phyloP scores from a whole-genome alignment of 2,113 vertebrate genomes.

The Erythrocercus mccallii region DNA sequence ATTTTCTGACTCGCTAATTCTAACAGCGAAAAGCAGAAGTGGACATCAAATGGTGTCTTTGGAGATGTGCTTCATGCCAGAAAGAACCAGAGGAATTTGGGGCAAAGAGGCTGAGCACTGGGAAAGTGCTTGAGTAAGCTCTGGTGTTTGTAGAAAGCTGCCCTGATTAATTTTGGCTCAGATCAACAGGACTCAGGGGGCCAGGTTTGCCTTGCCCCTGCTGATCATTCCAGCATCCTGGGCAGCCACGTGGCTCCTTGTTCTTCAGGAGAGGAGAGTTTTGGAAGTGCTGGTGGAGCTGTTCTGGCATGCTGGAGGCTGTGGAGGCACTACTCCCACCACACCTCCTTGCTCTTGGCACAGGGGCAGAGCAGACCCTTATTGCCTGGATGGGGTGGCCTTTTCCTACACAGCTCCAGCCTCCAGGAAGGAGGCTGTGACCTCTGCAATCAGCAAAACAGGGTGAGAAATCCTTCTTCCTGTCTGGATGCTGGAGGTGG shows the following conservation, averaged over 20 bases:
- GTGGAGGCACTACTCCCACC: neutral
- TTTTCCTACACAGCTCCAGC: neutral
- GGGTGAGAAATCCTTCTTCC: slow-evolving; percentile 12
- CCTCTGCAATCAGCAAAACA: neutral
- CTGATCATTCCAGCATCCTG: neutral
- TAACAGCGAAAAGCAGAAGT: neutral
- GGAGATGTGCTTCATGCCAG: neutral
- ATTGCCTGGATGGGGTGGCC: neutral
- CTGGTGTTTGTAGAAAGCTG: neutral
- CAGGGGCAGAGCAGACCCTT: neutral
- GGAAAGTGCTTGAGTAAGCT: neutral
- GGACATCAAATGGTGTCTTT: neutral
- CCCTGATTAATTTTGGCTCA: neutral
- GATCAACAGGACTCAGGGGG: fast-evolving
- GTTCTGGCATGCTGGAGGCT: neutral
- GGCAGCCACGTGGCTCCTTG: neutral
- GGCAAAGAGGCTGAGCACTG: neutral
- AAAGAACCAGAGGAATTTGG: neutral
- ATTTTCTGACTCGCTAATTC: neutral
- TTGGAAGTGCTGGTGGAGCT: neutral
- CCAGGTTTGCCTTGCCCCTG: neutral
- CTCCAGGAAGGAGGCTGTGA: neutral
- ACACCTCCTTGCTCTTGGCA: fast-evolving
- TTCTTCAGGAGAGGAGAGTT: neutral
- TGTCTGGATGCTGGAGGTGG: neutral